These are phyloP conservation scores for Hydrozoanthus gracilis DNA, from an alignment of 92 coral and sea anemone species.

Conservation along the genomic window DNA sequence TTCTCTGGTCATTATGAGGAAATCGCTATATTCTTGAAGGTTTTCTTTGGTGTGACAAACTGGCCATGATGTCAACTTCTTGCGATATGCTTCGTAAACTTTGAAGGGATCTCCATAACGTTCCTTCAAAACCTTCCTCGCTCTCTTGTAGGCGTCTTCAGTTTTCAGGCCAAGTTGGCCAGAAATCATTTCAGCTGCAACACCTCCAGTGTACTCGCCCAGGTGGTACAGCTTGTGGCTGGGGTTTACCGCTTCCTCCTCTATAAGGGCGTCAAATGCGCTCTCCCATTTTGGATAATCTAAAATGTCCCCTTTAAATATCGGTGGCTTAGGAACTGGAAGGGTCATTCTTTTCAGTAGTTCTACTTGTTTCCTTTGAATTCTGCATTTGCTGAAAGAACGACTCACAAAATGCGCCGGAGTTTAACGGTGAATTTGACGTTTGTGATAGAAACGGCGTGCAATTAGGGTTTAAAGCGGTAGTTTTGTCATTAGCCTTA, in stretches of 20 bases:
- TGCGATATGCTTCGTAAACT: slow-evolving; percentile 64
- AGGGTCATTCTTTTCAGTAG: slow-evolving; percentile 51
- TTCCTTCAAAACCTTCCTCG: slow-evolving; percentile 59
- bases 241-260: slow-evolving; percentile 59
- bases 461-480: background rate
- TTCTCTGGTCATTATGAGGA: slow-evolving; percentile 71
- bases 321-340: slow-evolving; percentile 48
- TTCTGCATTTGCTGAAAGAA: slow-evolving; percentile 13
- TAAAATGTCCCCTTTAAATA: slow-evolving; percentile 53
- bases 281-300: slow-evolving; percentile 70
- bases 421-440: background rate
- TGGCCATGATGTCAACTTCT: slow-evolving; percentile 63
- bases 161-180: slow-evolving; percentile 64
- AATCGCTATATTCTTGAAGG: slow-evolving; percentile 69
- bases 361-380: slow-evolving; percentile 37
- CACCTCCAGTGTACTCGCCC: slow-evolving; percentile 57
- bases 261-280: slow-evolving; percentile 67
- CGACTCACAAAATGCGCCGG: background rate
- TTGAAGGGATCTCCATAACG: slow-evolving; percentile 14
- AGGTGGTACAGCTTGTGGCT: slow-evolving; percentile 64
- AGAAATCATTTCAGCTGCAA: slow-evolving; percentile 33
- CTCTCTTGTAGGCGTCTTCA: slow-evolving; percentile 75
- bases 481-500: background rate
- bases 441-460: background rate
- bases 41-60: slow-evolving; percentile 55